Evolutionary conservation across 2,113 vertebrate species (phyloP), one percentile per base, ranked within the genome.

Genomic region (Mystacornis crossleyi): DNA sequence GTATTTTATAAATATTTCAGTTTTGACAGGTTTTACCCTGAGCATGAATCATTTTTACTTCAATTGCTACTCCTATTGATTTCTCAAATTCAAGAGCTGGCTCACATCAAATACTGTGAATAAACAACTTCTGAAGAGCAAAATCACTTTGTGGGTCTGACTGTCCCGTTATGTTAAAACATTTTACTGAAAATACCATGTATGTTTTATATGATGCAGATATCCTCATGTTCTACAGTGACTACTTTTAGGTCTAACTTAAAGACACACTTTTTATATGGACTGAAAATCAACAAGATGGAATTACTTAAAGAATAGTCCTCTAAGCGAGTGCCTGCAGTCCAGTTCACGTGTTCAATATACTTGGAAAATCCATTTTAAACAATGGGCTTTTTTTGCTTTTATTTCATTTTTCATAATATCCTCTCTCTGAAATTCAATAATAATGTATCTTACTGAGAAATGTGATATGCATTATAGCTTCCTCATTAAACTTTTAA

Each of bases 401-500:
- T 96, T 93, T 83, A 74, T 94, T 96, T 93, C 26, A 87, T 89
- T 95, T 95, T 89, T 91, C 45, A n/a, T 91, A 67, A 50, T 87
- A 79, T 29, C 18, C 6, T 93, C 65, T 89, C 65, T 72, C 45
- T 91, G 60, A 93, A 91, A 89, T 96, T 91, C 81, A 88, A n/a
- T 91, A 93, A n/a, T 87, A 88, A 73, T 80, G 40, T 79, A 23
- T 93, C 73, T 89, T 57, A 86, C 74, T 89, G 88, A 82, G 82
- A 86, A 95, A 93, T 93, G 29, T 93, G 81, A 51, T 91, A 55
- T 90, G 78, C 89, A 72, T 90, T 92, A 61, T 86, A 75, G 73
- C 78, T 84, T 93, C 72, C 88, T 86, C 81, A 90, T 96, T 95
- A 94, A 95, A 96, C 48, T 87, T 96, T 96, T 90, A 97, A 94